These are phyloP conservation scores for Deroplatys truncata DNA, from an alignment of 2,888 invertebrate genomes.

Conservation along the genomic window DNA sequence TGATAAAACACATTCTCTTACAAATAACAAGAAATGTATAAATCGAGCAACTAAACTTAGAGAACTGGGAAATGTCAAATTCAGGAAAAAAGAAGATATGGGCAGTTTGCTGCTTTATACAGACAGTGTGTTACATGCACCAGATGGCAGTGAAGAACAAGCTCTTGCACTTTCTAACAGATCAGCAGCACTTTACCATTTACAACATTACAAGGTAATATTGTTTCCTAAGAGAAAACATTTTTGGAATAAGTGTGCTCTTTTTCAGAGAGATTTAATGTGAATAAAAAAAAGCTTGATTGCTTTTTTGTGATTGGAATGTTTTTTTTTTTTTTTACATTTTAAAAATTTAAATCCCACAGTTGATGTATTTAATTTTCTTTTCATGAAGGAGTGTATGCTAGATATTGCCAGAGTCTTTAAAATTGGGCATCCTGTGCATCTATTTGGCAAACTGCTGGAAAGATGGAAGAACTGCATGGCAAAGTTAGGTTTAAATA, in stretches of 20 bases:
- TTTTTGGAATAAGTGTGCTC: too few relatives aligned
- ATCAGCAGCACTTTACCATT: constrained; percentile 60
- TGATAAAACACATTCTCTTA: not conserved
- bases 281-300: too few relatives aligned
- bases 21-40: not conserved
- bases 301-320: too few relatives aligned
- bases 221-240: not conserved
- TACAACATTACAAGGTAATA: constrained; percentile 56
- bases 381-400: constrained; percentile 50
- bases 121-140: constrained; percentile 58
- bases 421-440: constrained; percentile 57
- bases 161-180: constrained; percentile 63
- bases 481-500: constrained; percentile 48
- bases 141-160: constrained; percentile 52
- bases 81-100: not conserved
- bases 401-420: constrained; percentile 60
- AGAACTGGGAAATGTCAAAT: constrained; percentile 18
- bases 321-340: too few relatives aligned
- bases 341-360: too few relatives aligned
- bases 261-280: too few relatives aligned
- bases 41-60: not conserved
- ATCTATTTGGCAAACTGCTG: constrained; percentile 60
- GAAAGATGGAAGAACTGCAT: constrained; percentile 63
- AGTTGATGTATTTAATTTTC: not conserved
- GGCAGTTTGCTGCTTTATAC: constrained; percentile 58